Evolutionary conservation across 2,888 invertebrate species (phyloP), one percentile per base, ranked within the genome.

Genomic region (Tryphoninae sp.): DNA sequence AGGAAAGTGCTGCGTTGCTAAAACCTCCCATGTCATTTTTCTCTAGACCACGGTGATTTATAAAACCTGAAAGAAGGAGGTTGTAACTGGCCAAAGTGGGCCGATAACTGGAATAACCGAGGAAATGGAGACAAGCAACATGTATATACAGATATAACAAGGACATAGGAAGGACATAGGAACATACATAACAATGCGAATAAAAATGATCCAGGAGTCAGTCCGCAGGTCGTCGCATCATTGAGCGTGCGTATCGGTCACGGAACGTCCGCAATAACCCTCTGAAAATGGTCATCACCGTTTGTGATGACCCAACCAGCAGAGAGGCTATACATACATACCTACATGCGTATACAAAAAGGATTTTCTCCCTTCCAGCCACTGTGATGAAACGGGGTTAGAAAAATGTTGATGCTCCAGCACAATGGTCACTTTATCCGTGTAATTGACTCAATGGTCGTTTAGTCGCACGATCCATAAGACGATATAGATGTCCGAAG

Each of bases 391-490:
- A 89, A 88, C 84, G 87, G 88, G 88, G 88, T 87, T 90, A 89
- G 89, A 90, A 90, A 90, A 90, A 90, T 90, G 88, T 85, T 86
- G 88, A 87, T 88, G 86, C 87, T 85, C 84, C 86, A 33, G 85
- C 85, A 90, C 89, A 90, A 90, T 90, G 89, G 89, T 88, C 89
- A 89, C 89, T 90, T 90, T 89, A 90, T 89, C 87, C 88, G 88
- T 87, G 87, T 91, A 90, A 91, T 91, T 91, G 91, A 89, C 89
- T 90, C 89, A 89, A 90, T 90, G 89, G 89, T 86, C 89, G 88
- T 89, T 90, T 89, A 89, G 87, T 6, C 86, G 84, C 84, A 84
- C 85, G 81, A 80, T 84, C 84, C 85, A 87, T 78, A 86, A 88
- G 87, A 83, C 80, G 62, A 22, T 77, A 64, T 73, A 53, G 22